Conservation (phyloP, 2,888 invertebrate species). For the Eubasilissa splendida region DNA sequence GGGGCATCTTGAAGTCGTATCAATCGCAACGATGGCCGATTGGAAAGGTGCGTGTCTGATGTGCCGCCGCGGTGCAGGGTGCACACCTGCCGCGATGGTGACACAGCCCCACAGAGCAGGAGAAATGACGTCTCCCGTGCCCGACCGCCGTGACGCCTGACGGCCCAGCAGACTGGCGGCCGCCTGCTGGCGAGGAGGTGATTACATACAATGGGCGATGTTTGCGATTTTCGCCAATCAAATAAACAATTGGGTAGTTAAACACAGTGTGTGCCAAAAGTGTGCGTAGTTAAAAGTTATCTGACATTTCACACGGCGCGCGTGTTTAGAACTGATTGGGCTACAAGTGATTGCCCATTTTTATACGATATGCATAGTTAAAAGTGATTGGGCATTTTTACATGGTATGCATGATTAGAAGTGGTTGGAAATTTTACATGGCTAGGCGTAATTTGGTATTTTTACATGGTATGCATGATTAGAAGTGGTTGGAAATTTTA, state of each 20-base stretch:
- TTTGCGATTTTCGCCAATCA: background rate
- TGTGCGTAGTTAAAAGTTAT: background rate
- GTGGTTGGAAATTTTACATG: no score
- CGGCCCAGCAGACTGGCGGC: slow-evolving; percentile 1
- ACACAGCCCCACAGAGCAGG: background rate
- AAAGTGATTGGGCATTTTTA: no score
- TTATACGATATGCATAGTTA: no score
- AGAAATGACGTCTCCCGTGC: background rate
- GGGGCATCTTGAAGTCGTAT: background rate
- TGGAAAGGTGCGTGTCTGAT: background rate
- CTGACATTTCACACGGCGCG: no score
- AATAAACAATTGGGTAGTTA: slow-evolving; percentile 10
- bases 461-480: no score
- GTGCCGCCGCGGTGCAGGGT: background rate
- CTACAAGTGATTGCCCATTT: no score
- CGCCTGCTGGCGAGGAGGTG: background rate
- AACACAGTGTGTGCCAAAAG: background rate
- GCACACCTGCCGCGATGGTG: slow-evolving; percentile 9
- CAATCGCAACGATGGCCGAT: background rate
- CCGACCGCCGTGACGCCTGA: background rate
- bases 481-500: no score
- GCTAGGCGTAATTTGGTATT: no score
- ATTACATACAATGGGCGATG: background rate
- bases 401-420: no score
- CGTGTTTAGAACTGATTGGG: no score